Conservation (phyloP, 2,113 vertebrate species). For the Entosphenus tridentatus region DNA sequence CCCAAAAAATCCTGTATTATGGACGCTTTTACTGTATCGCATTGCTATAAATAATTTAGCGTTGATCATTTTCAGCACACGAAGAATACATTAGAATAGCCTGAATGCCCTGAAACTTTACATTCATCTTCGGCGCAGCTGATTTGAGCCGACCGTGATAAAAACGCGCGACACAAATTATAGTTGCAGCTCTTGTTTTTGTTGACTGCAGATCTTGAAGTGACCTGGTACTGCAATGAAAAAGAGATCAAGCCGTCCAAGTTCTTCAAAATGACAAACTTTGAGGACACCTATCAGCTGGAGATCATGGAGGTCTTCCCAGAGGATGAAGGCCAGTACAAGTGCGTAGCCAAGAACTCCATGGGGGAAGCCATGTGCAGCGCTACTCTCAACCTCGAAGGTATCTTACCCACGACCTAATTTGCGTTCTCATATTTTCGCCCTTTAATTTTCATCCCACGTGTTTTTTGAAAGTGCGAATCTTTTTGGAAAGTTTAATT, state of each 20-base stretch:
- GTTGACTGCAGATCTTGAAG: slow-evolving; percentile 40
- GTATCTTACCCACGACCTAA: slow-evolving; percentile 19
- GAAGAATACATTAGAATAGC: too few species aligned
- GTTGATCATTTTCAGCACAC: too few species aligned
- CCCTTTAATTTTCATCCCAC: too few species aligned
- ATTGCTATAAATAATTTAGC: too few species aligned
- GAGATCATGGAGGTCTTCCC: slow-evolving; percentile 67
- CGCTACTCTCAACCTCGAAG: slow-evolving; percentile 47
- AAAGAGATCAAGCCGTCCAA: slow-evolving; percentile 78
- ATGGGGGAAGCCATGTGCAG: slow-evolving; percentile 64
- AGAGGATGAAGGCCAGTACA: slow-evolving; percentile 68
- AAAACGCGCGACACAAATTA: not conserved
- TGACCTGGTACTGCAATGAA: slow-evolving; percentile 67
- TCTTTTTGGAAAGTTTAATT: too few species aligned
- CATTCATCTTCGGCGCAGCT: too few species aligned
- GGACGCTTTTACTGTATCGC: too few species aligned
- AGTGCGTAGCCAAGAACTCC: slow-evolving; percentile 55
- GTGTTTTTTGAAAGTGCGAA: too few species aligned
- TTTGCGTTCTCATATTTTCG: too few species aligned
- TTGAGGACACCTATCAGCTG: slow-evolving; percentile 74
- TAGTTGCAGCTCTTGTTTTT: slow-evolving; percentile 7
- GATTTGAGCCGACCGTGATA: too few species aligned
- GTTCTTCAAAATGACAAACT: slow-evolving; percentile 78
- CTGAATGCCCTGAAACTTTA: too few species aligned
- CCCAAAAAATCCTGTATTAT: too few species aligned